Evolutionary conservation across 2,888 invertebrate species (phyloP).

Genomic region (Hyppa rectilinea): DNA sequence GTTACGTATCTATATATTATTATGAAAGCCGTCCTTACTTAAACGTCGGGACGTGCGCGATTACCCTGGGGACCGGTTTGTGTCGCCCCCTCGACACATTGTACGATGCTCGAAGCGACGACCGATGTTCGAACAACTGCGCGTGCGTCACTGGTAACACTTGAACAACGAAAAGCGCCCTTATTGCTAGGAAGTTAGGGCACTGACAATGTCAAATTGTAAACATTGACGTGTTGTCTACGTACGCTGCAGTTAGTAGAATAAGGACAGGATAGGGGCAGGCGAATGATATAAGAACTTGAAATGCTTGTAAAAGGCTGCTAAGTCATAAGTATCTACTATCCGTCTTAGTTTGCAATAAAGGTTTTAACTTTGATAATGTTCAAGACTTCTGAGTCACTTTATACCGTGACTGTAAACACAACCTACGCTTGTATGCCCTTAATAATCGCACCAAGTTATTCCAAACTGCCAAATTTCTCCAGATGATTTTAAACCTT

Average conservation of each 20-base stretch:
- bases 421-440: slow-evolving; percentile 31
- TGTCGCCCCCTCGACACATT: slow-evolving; percentile 16
- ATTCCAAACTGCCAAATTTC: too few species aligned
- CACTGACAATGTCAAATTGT: not conserved
- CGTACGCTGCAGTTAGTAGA: not conserved
- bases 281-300: too few species aligned
- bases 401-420: slow-evolving; percentile 7
- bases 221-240: not conserved
- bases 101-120: not conserved
- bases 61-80: slow-evolving; percentile 42
- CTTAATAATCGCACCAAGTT: too few species aligned
- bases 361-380: too few species aligned
- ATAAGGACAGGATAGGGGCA: too few species aligned
- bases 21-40: slow-evolving; percentile 13
- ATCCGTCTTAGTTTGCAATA: too few species aligned
- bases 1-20: too few species aligned
- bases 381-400: slow-evolving; percentile 19
- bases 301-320: too few species aligned
- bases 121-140: not conserved
- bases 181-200: not conserved
- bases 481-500: too few species aligned
- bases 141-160: not conserved
- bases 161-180: not conserved
- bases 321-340: too few species aligned
- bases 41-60: slow-evolving; percentile 27